Percentiles rank a stretch among this genome's conserved stretches.
phyloP scores from a whole-genome alignment of 2,797 vertebrate genomes.

The Brotogeris chrysoptera region DNA sequence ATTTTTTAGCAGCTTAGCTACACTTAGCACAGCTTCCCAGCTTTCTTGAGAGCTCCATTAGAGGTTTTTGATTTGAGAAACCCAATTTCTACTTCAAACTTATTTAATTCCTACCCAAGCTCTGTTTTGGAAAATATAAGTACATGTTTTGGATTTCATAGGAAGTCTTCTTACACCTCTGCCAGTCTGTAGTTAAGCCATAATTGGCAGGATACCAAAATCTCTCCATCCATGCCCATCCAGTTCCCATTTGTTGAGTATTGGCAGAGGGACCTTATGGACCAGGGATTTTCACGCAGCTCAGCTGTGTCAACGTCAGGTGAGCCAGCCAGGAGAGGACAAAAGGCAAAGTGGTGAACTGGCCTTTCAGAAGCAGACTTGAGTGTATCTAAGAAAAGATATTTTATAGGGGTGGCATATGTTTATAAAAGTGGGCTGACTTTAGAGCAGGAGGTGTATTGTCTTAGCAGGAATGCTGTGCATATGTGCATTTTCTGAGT shows the following conservation, averaged over 20 bases:
- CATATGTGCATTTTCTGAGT: background rate
- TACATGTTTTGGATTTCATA: background rate
- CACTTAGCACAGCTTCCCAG: background rate
- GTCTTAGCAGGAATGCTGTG: background rate
- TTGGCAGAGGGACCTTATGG: background rate
- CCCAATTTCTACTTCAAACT: background rate
- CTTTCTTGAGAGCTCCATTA: background rate
- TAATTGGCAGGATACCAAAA: rapidly evolving
- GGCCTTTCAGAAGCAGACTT: background rate
- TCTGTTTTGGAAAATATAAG: background rate
- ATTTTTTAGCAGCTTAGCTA: background rate
- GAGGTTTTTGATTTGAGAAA: background rate
- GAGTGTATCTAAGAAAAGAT: background rate
- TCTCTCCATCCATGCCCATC: background rate
- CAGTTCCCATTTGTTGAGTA: background rate
- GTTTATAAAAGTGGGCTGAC: background rate
- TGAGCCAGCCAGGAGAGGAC: background rate
- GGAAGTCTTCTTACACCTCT: background rate
- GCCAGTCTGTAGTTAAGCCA: background rate
- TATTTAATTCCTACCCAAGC: background rate
- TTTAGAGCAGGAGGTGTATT: background rate
- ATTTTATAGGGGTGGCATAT: background rate
- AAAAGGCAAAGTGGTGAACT: background rate
- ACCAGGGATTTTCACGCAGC: background rate
- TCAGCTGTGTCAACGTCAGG: background rate